These are phyloP conservation scores for Gonatopus flavifemur DNA, from an alignment of 1,140 invertebrate species.

Conservation along the genomic window DNA sequence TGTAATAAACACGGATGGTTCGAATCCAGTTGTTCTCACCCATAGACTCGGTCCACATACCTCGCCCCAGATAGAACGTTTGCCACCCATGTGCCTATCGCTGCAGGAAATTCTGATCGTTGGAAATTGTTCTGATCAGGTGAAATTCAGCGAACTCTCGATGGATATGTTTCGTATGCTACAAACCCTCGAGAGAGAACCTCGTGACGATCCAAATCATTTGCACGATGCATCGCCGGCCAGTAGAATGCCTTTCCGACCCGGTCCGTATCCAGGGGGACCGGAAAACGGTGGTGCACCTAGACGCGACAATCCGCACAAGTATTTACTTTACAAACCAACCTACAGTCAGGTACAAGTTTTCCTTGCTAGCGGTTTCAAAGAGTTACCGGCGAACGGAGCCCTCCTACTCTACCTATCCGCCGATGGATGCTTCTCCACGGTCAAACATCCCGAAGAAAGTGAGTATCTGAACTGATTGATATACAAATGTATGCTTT, in stretches of 20 bases:
- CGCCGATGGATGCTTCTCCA: constrained; percentile 89
- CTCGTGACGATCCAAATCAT: constrained; percentile 80
- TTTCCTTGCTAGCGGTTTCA: constrained; percentile 91
- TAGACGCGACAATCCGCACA: constrained; percentile 92
- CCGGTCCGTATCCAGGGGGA: constrained; percentile 59
- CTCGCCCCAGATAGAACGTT: constrained; percentile 85
- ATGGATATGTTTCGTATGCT: constrained; percentile 98
- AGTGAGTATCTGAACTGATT: constrained; percentile 64
- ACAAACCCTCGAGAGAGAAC: constrained; percentile 91
- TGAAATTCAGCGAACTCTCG: constrained; percentile 97
- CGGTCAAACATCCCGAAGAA: constrained; percentile 85
- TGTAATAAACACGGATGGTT: constrained; percentile 84
- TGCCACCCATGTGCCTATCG: constrained; percentile 80
- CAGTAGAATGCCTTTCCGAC: constrained; percentile 70
- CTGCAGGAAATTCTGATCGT: constrained; percentile 95
- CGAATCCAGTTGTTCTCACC: constrained; percentile 79
- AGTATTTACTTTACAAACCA: constrained; percentile 94
- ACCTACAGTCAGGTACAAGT: constrained; percentile 92
- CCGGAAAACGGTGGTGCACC: constrained; percentile 74
- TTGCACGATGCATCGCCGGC: constrained; percentile 86
- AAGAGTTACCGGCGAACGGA: constrained; percentile 89
- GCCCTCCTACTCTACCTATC: constrained; percentile 92
- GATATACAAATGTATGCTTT: background rate
- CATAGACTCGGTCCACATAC: constrained; percentile 83
- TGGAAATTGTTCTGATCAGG: constrained; percentile 91